These are phyloP conservation scores for Heteromormyrus szaboi DNA, from an alignment of 2,797 vertebrate species.

Conservation along the genomic window DNA sequence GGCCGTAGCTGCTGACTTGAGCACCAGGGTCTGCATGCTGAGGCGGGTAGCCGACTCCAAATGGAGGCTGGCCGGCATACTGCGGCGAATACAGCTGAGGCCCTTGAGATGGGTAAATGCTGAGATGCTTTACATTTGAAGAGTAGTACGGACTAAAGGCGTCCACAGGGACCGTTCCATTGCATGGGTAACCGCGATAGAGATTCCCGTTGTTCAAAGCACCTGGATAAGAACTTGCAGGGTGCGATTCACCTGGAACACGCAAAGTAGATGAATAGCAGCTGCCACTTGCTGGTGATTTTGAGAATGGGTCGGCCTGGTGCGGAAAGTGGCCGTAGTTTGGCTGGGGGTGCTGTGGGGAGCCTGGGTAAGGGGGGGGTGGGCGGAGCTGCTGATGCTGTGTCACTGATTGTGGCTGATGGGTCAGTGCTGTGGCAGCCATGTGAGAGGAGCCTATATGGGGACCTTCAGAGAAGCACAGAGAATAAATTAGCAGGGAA, in stretches of 20 bases:
- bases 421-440: conserved; percentile 47
- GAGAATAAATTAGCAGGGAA: background rate
- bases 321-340: conserved; percentile 70
- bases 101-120: conserved; percentile 75
- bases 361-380: conserved; percentile 57
- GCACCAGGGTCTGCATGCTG: conserved; percentile 71
- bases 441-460: conserved; percentile 42
- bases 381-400: conserved; percentile 54
- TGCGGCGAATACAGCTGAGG: conserved; percentile 75
- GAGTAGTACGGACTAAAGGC: conserved; percentile 72
- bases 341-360: conserved; percentile 55
- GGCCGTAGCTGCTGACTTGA: conserved; percentile 76
- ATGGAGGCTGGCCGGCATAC: conserved; percentile 68
- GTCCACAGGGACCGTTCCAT: conserved; percentile 74
- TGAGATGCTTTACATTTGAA: conserved; percentile 75
- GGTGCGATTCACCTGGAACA: conserved; percentile 73
- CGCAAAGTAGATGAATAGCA: conserved; percentile 72
- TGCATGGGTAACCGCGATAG: conserved; percentile 80
- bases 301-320: conserved; percentile 63
- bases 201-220: conserved; percentile 62
- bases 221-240: conserved; percentile 63
- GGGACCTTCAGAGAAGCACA: conserved; percentile 37
- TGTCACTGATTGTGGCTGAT: conserved; percentile 52
- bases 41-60: conserved; percentile 71
- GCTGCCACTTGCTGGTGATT: conserved; percentile 62